A percentile compares a stretch with the other conserved stretches of the same genome.
These are phyloP conservation scores for Hanleya hanleyi DNA, from an alignment of 2,888 invertebrate genomes.

Conservation along the genomic window DNA sequence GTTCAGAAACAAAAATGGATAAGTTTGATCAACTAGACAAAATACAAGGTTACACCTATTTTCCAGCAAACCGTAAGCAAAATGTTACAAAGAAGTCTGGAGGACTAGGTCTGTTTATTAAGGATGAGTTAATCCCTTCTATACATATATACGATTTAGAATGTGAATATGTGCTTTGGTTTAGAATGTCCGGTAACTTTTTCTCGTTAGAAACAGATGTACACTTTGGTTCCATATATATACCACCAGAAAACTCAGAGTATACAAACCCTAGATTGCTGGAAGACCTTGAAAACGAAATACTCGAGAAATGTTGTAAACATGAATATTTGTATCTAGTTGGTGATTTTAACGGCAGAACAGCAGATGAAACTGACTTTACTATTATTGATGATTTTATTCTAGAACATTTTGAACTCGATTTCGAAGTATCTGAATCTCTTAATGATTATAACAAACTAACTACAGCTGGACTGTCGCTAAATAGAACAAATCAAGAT, in stretches of 20 bases:
- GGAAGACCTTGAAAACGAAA: neutral
- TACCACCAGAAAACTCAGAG: neutral
- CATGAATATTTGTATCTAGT: neutral
- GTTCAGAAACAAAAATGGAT: no score
- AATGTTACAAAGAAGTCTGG: no score
- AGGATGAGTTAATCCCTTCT: no score
- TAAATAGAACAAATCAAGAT: neutral
- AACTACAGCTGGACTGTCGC: neutral
- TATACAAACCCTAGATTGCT: neutral
- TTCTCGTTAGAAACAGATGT: no score
- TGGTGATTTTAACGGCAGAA: slow-evolving; percentile 3
- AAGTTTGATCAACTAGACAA: no score
- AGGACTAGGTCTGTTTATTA: no score
- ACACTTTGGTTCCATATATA: neutral
- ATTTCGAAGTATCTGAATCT: neutral
- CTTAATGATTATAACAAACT: neutral
- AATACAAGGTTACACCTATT: no score
- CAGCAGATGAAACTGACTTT: neutral
- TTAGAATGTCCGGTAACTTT: no score
- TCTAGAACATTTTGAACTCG: neutral
- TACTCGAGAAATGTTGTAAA: neutral
- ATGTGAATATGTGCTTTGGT: no score
- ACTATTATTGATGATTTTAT: neutral
- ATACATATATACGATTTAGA: no score
- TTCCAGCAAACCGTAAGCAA: no score